These are phyloP conservation scores for Caretta caretta DNA, from an alignment of 2,113 vertebrate genomes.

Conservation along the genomic window DNA sequence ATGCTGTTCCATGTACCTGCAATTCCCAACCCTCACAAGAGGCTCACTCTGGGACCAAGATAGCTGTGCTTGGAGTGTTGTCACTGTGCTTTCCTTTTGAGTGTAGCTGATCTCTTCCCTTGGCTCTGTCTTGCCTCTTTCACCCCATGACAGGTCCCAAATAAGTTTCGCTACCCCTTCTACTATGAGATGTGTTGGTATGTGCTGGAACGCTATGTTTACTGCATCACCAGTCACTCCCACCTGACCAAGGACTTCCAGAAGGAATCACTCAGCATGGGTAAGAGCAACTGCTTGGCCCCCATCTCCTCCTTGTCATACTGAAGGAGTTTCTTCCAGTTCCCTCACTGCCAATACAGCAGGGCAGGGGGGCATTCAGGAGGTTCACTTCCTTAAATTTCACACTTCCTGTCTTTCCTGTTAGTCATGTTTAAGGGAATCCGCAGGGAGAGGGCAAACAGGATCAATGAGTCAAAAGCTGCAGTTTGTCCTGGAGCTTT, in stretches of 20 bases:
- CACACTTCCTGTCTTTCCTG: background rate
- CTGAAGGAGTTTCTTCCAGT: background rate
- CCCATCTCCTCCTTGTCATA: rapidly evolving
- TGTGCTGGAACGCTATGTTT: constrained; percentile 95
- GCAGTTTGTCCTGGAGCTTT: constrained; percentile 17
- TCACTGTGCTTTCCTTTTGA: background rate
- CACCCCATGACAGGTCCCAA: constrained; percentile 86
- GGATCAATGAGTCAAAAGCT: background rate
- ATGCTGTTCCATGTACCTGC: background rate
- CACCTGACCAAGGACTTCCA: constrained; percentile 97
- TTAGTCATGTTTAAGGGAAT: background rate
- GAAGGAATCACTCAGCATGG: constrained; percentile 94
- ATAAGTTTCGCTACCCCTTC: constrained; percentile 98
- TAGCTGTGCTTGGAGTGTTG: background rate
- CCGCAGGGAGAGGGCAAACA: background rate
- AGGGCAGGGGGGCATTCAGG: background rate
- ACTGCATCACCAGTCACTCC: constrained; percentile 93
- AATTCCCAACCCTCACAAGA: background rate
- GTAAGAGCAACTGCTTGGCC: constrained; percentile 75
- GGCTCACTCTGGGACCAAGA: rapidly evolving
- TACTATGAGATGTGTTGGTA: constrained; percentile 99
- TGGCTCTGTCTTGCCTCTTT: background rate
- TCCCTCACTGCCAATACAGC: rapidly evolving
- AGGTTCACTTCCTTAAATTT: background rate
- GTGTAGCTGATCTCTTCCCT: background rate